A percentile compares a stretch with the other conserved stretches of the same genome.
These are phyloP conservation scores for Strix uralensis DNA, from an alignment of 2,113 vertebrate species.

Conservation along the genomic window DNA sequence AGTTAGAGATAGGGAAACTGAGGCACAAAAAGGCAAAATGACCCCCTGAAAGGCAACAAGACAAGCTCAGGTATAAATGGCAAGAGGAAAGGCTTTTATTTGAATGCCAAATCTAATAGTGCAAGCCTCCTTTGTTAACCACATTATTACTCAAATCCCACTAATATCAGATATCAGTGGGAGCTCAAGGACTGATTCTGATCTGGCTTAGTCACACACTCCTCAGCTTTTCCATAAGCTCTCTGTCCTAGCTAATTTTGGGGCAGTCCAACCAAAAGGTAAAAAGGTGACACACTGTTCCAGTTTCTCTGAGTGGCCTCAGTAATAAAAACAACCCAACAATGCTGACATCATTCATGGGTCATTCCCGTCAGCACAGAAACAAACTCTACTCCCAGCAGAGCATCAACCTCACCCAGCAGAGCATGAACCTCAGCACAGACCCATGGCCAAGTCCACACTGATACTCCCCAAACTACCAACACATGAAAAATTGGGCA, in stretches of 20 bases:
- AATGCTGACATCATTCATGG: accelerated
- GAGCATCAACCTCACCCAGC: not conserved
- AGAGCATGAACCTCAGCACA: not conserved
- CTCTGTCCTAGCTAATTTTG: not conserved
- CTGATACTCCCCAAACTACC: not conserved
- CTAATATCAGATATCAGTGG: not conserved
- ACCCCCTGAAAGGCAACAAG: not conserved
- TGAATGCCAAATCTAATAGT: not conserved
- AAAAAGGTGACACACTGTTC: not conserved
- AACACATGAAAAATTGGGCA: accelerated
- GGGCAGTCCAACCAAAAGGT: not conserved
- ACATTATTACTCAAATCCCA: accelerated
- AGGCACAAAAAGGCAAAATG: not conserved
- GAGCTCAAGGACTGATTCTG: not conserved
- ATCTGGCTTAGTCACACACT: not conserved
- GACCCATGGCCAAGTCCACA: not conserved
- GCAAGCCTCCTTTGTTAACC: not conserved
- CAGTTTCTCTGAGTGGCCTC: not conserved
- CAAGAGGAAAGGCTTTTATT: not conserved
- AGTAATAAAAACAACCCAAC: not conserved
- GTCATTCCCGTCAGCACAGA: not conserved
- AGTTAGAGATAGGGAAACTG: not conserved
- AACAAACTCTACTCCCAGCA: not conserved
- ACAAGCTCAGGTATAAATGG: not conserved
- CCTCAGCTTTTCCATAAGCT: not conserved